A percentile compares a stretch with the other conserved stretches of the same genome.
These are phyloP conservation scores for Bombyx mori DNA, from an alignment of 1,140 invertebrate genomes.

Conservation along the genomic window DNA sequence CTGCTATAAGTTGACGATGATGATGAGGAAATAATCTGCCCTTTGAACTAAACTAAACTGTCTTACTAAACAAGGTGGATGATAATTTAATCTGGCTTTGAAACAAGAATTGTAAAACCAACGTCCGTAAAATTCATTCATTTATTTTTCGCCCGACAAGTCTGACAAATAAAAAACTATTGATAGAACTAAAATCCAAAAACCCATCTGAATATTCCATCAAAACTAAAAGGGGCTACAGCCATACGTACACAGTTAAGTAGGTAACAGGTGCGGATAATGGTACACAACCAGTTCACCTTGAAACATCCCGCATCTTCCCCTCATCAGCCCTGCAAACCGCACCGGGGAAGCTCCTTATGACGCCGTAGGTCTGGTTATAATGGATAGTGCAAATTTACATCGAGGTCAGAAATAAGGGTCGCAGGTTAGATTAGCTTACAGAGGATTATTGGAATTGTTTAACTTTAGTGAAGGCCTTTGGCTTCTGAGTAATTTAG, in stretches of 20 bases:
- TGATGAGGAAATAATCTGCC: too few relatives aligned
- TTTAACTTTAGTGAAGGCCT: conserved; percentile 20
- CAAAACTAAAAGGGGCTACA: conserved; percentile 1
- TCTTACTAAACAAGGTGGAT: too few relatives aligned
- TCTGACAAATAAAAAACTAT: background rate
- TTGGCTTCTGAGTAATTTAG: conserved; percentile 11
- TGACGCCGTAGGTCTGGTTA: conserved; percentile 9
- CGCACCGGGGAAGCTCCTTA: background rate
- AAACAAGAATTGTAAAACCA: background rate
- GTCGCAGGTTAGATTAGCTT: conserved; percentile 19
- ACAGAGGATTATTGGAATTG: conserved; percentile 28
- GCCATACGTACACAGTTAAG: conserved; percentile 13
- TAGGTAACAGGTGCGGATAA: conserved; percentile 19
- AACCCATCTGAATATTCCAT: conserved; percentile 5
- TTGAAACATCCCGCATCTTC: conserved; percentile 4
- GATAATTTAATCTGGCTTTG: too few relatives aligned
- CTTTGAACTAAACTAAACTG: too few relatives aligned
- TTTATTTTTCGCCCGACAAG: too few relatives aligned
- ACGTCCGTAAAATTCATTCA: background rate
- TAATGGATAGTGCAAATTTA: conserved; percentile 20
- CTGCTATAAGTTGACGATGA: too few relatives aligned
- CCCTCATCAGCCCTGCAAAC: background rate
- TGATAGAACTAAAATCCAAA: background rate
- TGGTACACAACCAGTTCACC: conserved; percentile 10
- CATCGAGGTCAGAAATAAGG: conserved; percentile 23